A percentile compares a stretch with the other conserved stretches of the same genome.
phyloP scores from a whole-genome alignment of 2,888 invertebrate genomes.

The Dasysyrphus tricinctus region DNA sequence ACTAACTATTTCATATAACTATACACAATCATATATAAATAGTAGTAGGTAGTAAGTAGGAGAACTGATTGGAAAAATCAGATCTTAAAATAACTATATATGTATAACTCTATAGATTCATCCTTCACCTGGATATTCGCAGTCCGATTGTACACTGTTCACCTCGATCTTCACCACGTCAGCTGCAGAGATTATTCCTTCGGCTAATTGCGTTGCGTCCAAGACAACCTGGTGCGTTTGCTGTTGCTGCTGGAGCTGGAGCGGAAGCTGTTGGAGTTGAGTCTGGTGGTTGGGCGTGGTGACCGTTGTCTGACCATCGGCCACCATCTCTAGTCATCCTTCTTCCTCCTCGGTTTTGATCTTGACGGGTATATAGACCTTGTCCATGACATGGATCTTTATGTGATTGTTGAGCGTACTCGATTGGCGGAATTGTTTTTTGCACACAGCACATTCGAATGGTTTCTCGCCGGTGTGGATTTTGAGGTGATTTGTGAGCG shows the following conservation, averaged over 20 bases:
- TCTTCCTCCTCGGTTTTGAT: slow-evolving; percentile 83
- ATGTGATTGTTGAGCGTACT: slow-evolving; percentile 84
- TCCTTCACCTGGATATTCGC: slow-evolving; percentile 75
- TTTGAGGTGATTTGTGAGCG: slow-evolving; percentile 83
- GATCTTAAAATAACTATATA: slow-evolving; percentile 36
- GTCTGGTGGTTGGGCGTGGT: slow-evolving; percentile 65
- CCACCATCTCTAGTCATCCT: slow-evolving; percentile 83
- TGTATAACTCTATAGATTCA: slow-evolving; percentile 66
- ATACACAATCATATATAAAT: slow-evolving; percentile 50
- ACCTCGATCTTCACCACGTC: slow-evolving; percentile 73
- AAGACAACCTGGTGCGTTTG: slow-evolving; percentile 67
- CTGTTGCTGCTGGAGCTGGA: slow-evolving; percentile 46
- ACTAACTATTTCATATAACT: slow-evolving; percentile 35
- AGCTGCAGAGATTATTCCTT: slow-evolving; percentile 72
- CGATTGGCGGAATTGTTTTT: slow-evolving; percentile 84
- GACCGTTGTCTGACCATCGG: slow-evolving; percentile 78
- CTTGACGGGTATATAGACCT: slow-evolving; percentile 83
- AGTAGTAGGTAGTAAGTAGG: slow-evolving; percentile 46
- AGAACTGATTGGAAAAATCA: slow-evolving; percentile 62
- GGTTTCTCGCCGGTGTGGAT: slow-evolving; percentile 84
- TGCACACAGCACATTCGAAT: slow-evolving; percentile 83
- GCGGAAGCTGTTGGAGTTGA: slow-evolving; percentile 71
- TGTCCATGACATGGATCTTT: slow-evolving; percentile 84
- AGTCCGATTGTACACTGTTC: slow-evolving; percentile 74
- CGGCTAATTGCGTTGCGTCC: slow-evolving; percentile 69